phyloP scores from a whole-genome alignment of 2,797 vertebrate genomes.

The Crax fasciolata region DNA sequence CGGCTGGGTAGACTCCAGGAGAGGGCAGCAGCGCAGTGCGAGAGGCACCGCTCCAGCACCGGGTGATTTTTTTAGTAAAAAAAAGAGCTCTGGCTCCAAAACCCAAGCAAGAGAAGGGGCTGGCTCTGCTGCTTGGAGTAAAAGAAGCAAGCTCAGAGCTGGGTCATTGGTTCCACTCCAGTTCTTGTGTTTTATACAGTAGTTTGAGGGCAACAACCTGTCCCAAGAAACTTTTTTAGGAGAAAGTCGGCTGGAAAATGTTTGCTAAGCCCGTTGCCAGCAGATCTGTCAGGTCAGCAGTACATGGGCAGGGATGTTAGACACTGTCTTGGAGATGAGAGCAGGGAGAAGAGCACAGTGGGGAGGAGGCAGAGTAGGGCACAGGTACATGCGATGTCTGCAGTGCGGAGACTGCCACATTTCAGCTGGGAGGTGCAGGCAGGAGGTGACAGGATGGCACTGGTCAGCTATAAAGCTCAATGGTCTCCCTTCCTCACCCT shows the following conservation, averaged over 20 bases:
- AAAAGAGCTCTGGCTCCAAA: background rate
- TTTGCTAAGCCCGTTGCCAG: background rate
- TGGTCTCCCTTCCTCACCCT: background rate
- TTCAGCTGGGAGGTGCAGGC: background rate
- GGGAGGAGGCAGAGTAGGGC: background rate
- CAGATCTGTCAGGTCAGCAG: background rate
- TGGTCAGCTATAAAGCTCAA: background rate
- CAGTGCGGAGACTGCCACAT: background rate
- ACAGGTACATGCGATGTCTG: background rate
- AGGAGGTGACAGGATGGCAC: background rate
- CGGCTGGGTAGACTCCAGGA: conserved; percentile 27
- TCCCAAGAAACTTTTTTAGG: background rate
- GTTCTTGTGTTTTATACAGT: background rate
- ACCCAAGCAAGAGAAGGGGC: background rate
- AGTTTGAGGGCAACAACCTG: background rate
- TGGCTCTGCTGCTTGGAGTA: background rate
- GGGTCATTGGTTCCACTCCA: background rate
- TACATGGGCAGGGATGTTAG: background rate
- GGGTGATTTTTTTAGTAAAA: background rate
- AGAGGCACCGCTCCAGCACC: background rate
- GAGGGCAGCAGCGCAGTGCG: conserved; percentile 26
- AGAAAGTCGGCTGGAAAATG: background rate
- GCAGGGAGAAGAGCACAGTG: background rate
- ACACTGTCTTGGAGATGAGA: background rate
- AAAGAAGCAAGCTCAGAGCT: background rate